Evolutionary conservation across 2,888 invertebrate species (phyloP), one percentile per base, ranked within the genome.

Genomic region (Hypolimnas misippus): DNA sequence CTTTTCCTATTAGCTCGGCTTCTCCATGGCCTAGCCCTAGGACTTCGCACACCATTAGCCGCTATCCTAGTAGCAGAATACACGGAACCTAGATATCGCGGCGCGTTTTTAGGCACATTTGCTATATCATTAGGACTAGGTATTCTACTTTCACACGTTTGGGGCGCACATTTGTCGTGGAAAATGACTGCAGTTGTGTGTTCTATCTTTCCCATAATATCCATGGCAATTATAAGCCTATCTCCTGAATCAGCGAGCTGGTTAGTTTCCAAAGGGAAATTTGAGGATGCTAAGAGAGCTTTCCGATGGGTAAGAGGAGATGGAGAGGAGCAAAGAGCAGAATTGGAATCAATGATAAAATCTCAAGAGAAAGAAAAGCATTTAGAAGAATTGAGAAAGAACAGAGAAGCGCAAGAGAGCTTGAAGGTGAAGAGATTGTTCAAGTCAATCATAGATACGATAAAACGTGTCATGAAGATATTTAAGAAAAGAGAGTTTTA

Each of bases 161-260:
- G 95, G 75, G 96, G 96, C 1, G 93, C 93, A 0, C 93, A 93
- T 76, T 76, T 94, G 2, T 82, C 92, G 2, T 95, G 95, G 95
- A 88, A 93, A 70, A 83, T 87, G 55, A 93, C 94, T 0, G 94
- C 94, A 0, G 81, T 92, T 0, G 86, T 94, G 0, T 93, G 93
- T 65, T 86, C 92, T 0, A 62, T 86, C 42, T 86, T 93, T 44
- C 93, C 94, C 1, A 59, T 93, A 0, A 86, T 75, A 82, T 91
- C 74, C 52, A 87, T 94, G 76, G 83, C 76, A 0, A 87, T 92
- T 1, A 91, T 91, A 8, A 84, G 85, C 44, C 66, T 92, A 2
- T 92, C 92, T 0, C 94, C 94, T 0, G 96, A 96, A 82, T 94
- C 95, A 0, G 94, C 95, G 0, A 89, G 93, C 62, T 96, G 95